Conservation (phyloP, 2,113 vertebrate genomes). For the Dermatemys mawii region DNA sequence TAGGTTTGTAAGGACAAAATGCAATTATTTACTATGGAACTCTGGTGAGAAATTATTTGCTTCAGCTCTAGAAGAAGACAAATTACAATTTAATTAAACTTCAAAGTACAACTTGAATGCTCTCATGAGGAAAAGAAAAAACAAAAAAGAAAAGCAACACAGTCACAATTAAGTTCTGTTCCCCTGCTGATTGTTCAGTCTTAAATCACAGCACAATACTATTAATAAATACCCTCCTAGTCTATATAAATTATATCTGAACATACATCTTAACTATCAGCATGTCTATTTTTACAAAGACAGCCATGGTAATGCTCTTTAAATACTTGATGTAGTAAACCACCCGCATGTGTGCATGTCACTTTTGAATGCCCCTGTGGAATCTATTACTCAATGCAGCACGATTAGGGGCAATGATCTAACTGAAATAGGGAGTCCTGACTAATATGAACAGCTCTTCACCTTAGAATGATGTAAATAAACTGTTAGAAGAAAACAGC, state of each 20-base stretch:
- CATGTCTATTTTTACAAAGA: constrained; percentile 19
- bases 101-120: constrained; percentile 23
- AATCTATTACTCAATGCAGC: background rate
- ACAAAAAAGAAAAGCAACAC: background rate
- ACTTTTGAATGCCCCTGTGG: background rate
- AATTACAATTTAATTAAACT: constrained; percentile 55
- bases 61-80: background rate
- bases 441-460: background rate
- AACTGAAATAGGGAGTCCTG: background rate
- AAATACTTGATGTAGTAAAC: constrained; percentile 20
- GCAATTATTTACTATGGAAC: background rate
- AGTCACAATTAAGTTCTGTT: constrained; percentile 29
- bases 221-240: background rate
- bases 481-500: background rate
- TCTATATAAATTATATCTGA: constrained; percentile 27
- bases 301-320: background rate
- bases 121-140: background rate
- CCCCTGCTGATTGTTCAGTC: background rate
- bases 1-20: background rate
- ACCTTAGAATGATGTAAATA: background rate
- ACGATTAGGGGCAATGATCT: background rate
- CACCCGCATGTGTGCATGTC: background rate
- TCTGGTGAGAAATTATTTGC: background rate
- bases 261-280: background rate
- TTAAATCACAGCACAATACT: background rate